Percentiles rank a stretch among this genome's conserved stretches.
phyloP scores from a whole-genome alignment of 2,797 vertebrate genomes.

The Rhinogobio ventralis region DNA sequence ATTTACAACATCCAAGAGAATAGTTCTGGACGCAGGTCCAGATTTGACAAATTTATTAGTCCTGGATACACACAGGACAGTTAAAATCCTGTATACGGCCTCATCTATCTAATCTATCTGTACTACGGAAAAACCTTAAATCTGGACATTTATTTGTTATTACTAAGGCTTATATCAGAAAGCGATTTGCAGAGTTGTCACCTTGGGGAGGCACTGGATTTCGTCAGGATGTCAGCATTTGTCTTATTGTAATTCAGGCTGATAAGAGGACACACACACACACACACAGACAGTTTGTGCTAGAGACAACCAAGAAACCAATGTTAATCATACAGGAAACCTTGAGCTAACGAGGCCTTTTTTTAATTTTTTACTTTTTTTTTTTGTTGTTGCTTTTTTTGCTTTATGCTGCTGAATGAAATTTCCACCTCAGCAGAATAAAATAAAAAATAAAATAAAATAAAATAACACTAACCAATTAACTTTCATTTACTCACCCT shows the following conservation, averaged over 20 bases:
- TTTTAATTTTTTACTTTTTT: conserved; percentile 36
- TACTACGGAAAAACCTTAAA: conserved; percentile 4
- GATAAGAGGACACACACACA: conserved; percentile 18
- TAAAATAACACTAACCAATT: background rate
- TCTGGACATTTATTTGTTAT: conserved; percentile 39
- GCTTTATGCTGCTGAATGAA: conserved; percentile 53
- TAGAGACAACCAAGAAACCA: conserved; percentile 53
- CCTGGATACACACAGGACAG: conserved; percentile 67
- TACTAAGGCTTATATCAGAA: conserved; percentile 30
- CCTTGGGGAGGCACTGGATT: conserved; percentile 21
- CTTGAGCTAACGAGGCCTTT: conserved; percentile 60
- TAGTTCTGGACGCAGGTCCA: conserved; percentile 31
- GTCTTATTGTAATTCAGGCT: conserved; percentile 15
- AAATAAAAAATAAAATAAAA: background rate
- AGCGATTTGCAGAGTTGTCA: conserved; percentile 35
- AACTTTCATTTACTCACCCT: background rate
- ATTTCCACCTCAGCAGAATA: conserved; percentile 42
- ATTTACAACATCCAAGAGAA: conserved; percentile 75
- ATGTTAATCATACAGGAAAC: conserved; percentile 56
- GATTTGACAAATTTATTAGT: conserved; percentile 66
- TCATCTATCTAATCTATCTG: conserved; percentile 22
- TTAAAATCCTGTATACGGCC: conserved; percentile 15
- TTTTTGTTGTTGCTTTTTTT: conserved; percentile 13
- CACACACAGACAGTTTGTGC: background rate
- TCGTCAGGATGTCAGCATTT: conserved; percentile 23